Base-by-base conservation (phyloP, 2,113 vertebrate species). In the Limnothrissa miodon region DNA sequence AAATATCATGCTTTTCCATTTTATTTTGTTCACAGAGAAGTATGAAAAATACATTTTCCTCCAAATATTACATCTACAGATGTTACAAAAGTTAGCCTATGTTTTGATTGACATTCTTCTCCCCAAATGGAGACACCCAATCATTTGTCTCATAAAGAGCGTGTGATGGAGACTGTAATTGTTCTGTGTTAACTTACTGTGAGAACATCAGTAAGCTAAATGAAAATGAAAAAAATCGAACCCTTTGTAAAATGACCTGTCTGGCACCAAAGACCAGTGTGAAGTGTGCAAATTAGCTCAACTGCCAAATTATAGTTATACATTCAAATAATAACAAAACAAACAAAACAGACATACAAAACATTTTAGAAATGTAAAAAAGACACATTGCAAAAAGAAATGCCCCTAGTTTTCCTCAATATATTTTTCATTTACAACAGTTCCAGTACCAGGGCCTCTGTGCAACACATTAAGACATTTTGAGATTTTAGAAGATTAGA, bases 271-370 rank as follows among this genome's bases (percentile, higher is more conserved):
- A 17, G 66, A 74, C 66, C 66, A 74, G 29, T 36, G 11, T 74
- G 13, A 74, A 36, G 17, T 74, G 66, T 74, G 66, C 66, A 74
- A 74, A 74, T 74, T 33, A 74, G 66, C 66, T 74, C 10, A 39
- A 74, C 66, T 74, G 66, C 66, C 66, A 36, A 36, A 74, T 74
- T 85, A 88, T 81, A 80, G 42, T 70, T 48, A 45, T 80, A 66
- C 56, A 25, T 82, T 79, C 39, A 82, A 62, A 29, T 33, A 78
- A 80, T 46, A 46, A 53, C 45, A 79, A 48, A 39, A 62, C 39
- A 6, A 23, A 78, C 62, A 1, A 42, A 13, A 66, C 29, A 66
- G 39, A 84, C 46, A 25, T 15, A 51, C 81, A 53, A 84, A 85
- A n/a, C n/a, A n/a, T n/a, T n/a, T n/a, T n/a, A n/a, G n/a, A n/a